phyloP scores from a whole-genome alignment of 2,113 vertebrate genomes.

The Cyanoderma ruficeps region DNA sequence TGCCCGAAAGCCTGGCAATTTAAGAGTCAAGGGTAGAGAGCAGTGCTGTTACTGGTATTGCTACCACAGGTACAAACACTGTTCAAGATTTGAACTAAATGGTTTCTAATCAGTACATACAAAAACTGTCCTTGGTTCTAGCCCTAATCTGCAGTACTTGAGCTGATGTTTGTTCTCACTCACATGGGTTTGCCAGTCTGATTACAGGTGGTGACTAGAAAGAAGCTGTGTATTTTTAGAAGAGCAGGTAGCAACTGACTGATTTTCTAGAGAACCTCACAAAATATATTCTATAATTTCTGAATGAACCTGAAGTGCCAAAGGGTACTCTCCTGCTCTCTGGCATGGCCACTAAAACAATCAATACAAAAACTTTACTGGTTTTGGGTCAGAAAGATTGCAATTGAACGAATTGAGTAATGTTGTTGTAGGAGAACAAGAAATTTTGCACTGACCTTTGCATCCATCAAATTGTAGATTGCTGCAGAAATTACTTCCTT shows the following conservation, averaged over 20 bases:
- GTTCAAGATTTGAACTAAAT: neutral
- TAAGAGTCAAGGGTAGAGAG: neutral
- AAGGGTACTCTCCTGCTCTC: neutral
- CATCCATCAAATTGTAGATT: conserved; percentile 49
- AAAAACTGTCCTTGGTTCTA: neutral
- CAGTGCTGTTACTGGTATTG: neutral
- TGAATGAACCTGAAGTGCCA: neutral
- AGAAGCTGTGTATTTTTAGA: neutral
- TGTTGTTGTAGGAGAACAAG: neutral
- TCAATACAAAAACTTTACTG: neutral
- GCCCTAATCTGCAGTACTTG: neutral
- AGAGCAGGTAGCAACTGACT: neutral
- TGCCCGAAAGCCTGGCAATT: neutral
- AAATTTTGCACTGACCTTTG: conserved; percentile 49
- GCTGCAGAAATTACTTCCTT: conserved; percentile 48
- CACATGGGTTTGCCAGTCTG: neutral
- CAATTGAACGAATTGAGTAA: neutral
- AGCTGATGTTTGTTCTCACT: neutral
- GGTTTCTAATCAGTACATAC: neutral
- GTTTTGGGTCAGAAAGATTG: neutral
- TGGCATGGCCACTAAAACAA: neutral
- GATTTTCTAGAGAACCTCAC: neutral
- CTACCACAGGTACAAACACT: neutral
- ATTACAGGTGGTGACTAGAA: neutral
- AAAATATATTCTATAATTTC: neutral